These are phyloP conservation scores for Dolichopus griseipennis DNA, from an alignment of 2,888 invertebrate genomes.

Conservation along the genomic window DNA sequence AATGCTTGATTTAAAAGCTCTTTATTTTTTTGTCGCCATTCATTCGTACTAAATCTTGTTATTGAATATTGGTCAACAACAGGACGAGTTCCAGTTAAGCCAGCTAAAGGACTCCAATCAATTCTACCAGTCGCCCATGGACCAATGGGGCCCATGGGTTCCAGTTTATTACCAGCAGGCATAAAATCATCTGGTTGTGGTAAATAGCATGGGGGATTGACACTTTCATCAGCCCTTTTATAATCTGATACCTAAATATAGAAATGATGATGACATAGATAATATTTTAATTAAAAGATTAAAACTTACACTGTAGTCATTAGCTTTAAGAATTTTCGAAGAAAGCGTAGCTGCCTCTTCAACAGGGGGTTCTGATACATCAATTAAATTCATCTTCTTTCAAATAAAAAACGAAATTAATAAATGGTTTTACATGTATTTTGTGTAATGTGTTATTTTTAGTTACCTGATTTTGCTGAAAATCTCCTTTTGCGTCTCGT, in stretches of 20 bases:
- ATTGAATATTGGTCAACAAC: conserved; percentile 67
- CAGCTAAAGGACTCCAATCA: conserved; percentile 62
- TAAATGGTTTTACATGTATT: too few species aligned
- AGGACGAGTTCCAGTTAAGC: conserved; percentile 64
- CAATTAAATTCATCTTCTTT: neutral
- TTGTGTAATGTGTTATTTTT: too few species aligned
- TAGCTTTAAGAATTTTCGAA: neutral
- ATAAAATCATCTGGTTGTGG: conserved; percentile 49
- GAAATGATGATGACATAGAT: neutral
- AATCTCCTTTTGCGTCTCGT: too few species aligned
- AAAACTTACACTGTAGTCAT: neutral
- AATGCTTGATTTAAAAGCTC: conserved; percentile 44
- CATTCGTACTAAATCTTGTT: conserved; percentile 60
- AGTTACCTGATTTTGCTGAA: too few species aligned
- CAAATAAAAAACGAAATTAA: too few species aligned
- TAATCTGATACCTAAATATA: conserved; percentile 11
- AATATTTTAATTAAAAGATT: neutral
- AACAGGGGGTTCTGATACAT: neutral
- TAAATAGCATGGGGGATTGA: conserved; percentile 47
- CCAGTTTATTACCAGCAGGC: conserved; percentile 34
- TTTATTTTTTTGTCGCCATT: conserved; percentile 60
- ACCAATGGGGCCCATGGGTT: conserved; percentile 47
- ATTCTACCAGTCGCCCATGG: conserved; percentile 66
- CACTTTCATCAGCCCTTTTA: conserved; percentile 28
- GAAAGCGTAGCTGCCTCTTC: neutral